Base-by-base conservation (phyloP, 1,140 invertebrate genomes). In the Reticulitermes speratus region DNA sequence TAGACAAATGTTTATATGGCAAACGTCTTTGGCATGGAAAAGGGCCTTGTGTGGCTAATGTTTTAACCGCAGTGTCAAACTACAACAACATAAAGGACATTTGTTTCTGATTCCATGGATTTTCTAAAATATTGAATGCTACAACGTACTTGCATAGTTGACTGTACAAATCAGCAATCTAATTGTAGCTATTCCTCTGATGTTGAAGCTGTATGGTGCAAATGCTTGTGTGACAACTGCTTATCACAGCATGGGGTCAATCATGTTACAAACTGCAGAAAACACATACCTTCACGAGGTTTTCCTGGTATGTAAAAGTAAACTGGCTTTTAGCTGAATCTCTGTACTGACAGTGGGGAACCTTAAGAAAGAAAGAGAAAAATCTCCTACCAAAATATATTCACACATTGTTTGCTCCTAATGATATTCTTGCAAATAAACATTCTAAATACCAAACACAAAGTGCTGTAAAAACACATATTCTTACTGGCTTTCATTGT, bases 291-390 rank as follows among this genome's bases (percentile, higher is more conserved):
- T 92, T 91, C 89, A 89, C 90, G 88, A 91, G 90, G 88, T 89
- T 91, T 90, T 92, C 92, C 91, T 91, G 91, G 91, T 91, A 91
- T 91, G 91, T 90, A 91, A 91, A 91, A 92, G 90, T 90, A 91
- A 91, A 91, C 90, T 91, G 91, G 90, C 90, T 91, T 90, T 91
- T 91, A 91, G 88, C 88, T 89, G 87, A 83, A 82, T 85, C 87
- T 86, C 84, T 83, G 86, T 86, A 86, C 86, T 87, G 86, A 87
- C 91, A 90, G 90, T 90, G 65, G 30, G 65, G 90, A 89, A 91
- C 91, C 91, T 91, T 92, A 89, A 90, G 90, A 90, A 90, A 91
- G 91, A 87, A 88, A 89, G 87, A 88, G 86, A 91, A 91, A 86
- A 86, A 86, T 86, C 83, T 84, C 83, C 48, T 84, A 30, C 83